Percentiles rank a stretch among this genome's conserved stretches.
phyloP scores from a whole-genome alignment of 2,113 vertebrate species.

The Morone saxatilis region DNA sequence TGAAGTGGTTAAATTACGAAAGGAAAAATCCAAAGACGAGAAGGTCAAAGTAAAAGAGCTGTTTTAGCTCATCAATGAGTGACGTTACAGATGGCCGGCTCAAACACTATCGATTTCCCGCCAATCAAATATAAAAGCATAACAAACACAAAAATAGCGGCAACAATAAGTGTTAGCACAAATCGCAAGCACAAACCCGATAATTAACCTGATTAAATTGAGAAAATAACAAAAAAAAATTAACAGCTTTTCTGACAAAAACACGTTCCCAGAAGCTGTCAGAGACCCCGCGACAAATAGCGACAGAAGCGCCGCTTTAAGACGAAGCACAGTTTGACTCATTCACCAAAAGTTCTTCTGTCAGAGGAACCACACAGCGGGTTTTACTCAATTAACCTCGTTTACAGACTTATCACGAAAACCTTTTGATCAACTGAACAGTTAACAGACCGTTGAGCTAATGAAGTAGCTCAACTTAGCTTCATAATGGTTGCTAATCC shows the following conservation, averaged over 20 bases:
- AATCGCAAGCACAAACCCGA: rapidly evolving
- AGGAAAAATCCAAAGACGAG: too few species aligned
- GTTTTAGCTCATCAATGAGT: too few species aligned
- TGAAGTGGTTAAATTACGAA: background rate
- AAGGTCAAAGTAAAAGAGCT: background rate
- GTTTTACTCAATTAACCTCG: rapidly evolving
- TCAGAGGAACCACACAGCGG: rapidly evolving
- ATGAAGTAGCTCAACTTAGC: constrained; percentile 52
- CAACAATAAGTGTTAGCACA: rapidly evolving
- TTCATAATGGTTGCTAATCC: constrained; percentile 47
- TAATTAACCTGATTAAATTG: rapidly evolving
- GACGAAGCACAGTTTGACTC: background rate
- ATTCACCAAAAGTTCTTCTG: constrained; percentile 14
- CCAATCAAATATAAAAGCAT: constrained; percentile 48
- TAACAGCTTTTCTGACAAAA: background rate
- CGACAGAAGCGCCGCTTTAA: constrained; percentile 41
- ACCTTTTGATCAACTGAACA: background rate
- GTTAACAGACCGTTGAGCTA: constrained; percentile 11
- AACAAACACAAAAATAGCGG: constrained; percentile 28
- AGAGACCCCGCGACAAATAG: constrained; percentile 39
- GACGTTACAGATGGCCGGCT: constrained; percentile 13
- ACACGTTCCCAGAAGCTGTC: background rate
- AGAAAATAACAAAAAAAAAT: too few species aligned
- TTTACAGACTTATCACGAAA: background rate
- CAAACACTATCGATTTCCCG: constrained; percentile 64